phyloP scores from a whole-genome alignment of 2,113 vertebrate genomes.

The Rousettus leschenaultii region DNA sequence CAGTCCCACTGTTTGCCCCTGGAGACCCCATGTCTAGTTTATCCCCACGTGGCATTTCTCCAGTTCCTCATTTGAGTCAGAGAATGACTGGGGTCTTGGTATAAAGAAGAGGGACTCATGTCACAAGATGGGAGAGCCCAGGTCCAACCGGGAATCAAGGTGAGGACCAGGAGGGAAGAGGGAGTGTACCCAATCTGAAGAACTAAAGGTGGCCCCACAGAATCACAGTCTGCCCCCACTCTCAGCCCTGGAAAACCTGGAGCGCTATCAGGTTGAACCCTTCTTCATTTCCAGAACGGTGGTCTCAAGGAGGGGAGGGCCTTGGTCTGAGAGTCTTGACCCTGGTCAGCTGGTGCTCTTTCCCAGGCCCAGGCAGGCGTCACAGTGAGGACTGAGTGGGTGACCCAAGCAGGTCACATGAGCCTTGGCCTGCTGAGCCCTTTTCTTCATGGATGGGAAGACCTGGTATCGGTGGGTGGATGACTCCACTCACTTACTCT shows the following conservation, averaged over 20 bases:
- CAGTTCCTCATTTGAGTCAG: no score
- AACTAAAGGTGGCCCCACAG: no score
- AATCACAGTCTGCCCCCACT: neutral
- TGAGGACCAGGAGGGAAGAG: no score
- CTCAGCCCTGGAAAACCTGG: neutral
- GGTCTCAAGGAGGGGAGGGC: neutral
- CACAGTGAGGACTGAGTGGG: neutral
- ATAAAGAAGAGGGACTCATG: no score
- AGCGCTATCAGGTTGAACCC: neutral
- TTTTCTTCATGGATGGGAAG: no score
- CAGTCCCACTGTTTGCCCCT: no score
- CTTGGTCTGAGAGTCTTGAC: neutral
- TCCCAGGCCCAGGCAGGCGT: neutral
- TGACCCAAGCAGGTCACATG: accelerated
- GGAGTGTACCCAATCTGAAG: no score
- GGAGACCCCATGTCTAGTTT: no score
- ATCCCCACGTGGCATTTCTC: no score
- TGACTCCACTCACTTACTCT: neutral
- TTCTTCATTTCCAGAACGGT: neutral
- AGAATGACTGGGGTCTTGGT: no score
- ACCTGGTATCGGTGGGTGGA: neutral
- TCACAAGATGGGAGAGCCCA: no score
- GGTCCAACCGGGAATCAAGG: accelerated
- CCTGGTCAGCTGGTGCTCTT: neutral
- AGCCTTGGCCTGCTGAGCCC: no score